phyloP scores from a whole-genome alignment of 2,888 invertebrate species.

The Tuta absoluta region DNA sequence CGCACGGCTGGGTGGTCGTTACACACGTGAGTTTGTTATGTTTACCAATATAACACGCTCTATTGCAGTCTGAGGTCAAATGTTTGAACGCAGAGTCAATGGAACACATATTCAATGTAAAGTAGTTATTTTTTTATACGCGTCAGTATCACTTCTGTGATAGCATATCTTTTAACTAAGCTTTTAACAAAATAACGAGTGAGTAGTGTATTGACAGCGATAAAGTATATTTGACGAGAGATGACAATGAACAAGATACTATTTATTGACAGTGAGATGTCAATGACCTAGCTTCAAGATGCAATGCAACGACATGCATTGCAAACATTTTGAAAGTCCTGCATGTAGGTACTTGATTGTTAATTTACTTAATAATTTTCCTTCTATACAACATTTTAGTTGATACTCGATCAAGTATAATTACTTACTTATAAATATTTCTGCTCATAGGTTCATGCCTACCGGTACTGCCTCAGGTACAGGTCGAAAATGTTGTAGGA shows the following conservation, averaged over 20 bases:
- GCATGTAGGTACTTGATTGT: not conserved
- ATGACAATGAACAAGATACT: not conserved
- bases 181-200: too few species aligned
- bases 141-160: not conserved
- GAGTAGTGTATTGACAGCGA: too few species aligned
- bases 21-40: constrained; percentile 4
- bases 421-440: not conserved
- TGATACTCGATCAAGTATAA: not conserved
- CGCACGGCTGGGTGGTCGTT: constrained; percentile 13
- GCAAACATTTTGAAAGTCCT: not conserved
- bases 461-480: not conserved
- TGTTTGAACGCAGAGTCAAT: not conserved
- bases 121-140: not conserved
- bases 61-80: constrained; percentile 17
- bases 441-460: not conserved
- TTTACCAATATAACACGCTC: constrained; percentile 16
- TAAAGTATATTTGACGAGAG: too few species aligned
- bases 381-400: not conserved
- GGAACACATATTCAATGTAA: not conserved
- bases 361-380: too few species aligned
- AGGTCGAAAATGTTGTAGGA: not conserved
- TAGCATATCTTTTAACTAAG: not conserved
- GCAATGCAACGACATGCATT: not conserved
- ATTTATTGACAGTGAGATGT: not conserved
- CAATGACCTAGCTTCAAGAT: not conserved